Conservation (phyloP, 1,140 invertebrate species). For the Ruditapes philippinarum region DNA sequence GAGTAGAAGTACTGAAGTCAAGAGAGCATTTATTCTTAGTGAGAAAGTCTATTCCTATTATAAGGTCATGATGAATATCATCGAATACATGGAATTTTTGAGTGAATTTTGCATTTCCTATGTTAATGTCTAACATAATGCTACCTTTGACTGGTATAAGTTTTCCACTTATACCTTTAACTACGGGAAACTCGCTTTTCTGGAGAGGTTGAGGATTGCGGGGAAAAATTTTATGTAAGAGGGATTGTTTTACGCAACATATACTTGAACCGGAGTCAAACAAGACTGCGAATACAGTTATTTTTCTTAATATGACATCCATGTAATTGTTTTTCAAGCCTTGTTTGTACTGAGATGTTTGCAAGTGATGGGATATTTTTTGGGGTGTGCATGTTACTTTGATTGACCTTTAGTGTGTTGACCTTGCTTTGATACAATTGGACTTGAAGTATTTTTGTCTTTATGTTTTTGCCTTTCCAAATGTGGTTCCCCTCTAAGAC, state of each 20-base stretch:
- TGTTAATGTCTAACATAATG: background rate
- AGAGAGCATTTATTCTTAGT: conserved; percentile 4
- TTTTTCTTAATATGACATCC: background rate
- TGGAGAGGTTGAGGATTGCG: background rate
- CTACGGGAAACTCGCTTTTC: background rate
- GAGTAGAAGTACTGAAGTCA: background rate
- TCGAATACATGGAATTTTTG: conserved; percentile 34
- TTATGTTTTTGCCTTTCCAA: conserved; percentile 29
- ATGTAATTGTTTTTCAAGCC: conserved; percentile 4
- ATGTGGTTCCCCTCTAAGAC: conserved; percentile 46
- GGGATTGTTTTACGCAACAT: conserved; percentile 11
- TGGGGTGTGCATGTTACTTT: too few species aligned
- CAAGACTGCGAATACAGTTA: background rate
- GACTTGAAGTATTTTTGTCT: too few species aligned
- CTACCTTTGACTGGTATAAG: background rate
- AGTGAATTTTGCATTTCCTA: background rate
- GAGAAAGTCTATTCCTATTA: background rate
- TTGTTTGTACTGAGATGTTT: background rate
- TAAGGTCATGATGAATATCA: background rate
- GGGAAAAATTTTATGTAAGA: background rate
- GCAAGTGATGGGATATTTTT: background rate
- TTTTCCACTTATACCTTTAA: background rate
- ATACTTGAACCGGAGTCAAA: conserved; percentile 8
- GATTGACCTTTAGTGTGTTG: too few species aligned
- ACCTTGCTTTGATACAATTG: too few species aligned